These are phyloP conservation scores for Novumbra hubbsi DNA, from an alignment of 2,797 vertebrate genomes.

Conservation along the genomic window DNA sequence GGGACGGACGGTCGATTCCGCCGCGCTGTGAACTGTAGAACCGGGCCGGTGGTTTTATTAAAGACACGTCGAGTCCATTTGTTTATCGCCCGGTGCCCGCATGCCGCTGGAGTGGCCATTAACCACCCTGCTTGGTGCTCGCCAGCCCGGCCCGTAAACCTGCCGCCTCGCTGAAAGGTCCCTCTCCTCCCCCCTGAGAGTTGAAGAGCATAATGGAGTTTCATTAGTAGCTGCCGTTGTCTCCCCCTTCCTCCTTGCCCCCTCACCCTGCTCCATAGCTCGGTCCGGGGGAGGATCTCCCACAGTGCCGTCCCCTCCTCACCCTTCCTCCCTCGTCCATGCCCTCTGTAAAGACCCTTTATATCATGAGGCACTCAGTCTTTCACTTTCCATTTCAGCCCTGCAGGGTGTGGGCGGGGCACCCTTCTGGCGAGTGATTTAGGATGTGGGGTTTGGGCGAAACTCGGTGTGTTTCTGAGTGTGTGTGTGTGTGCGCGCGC, in stretches of 20 bases:
- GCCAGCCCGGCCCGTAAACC: slow-evolving; percentile 52
- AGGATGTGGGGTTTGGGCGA: background rate
- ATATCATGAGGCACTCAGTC: background rate
- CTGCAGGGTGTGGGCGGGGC: background rate
- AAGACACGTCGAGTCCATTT: background rate
- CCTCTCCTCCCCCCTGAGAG: slow-evolving; percentile 26
- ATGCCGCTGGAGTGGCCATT: slow-evolving; percentile 47
- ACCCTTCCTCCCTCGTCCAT: background rate
- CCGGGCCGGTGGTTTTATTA: slow-evolving; percentile 11
- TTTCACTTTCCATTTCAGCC: background rate
- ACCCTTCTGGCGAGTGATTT: background rate
- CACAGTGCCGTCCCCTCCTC: background rate
- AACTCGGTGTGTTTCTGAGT: background rate
- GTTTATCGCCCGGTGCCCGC: slow-evolving; percentile 42
- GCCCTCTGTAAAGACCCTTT: background rate
- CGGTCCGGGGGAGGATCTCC: background rate
- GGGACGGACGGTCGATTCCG: background rate
- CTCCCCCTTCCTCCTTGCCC: background rate
- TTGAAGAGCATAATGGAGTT: slow-evolving; percentile 41
- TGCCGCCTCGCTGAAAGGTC: slow-evolving; percentile 33
- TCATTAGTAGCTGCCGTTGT: slow-evolving; percentile 33
- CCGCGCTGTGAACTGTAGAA: background rate
- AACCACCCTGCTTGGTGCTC: slow-evolving; percentile 14
- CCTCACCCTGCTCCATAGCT: background rate
- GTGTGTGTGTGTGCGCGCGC: background rate